Evolutionary conservation across 2,113 vertebrate species (phyloP).

Genomic region (Nannospalax galili): DNA sequence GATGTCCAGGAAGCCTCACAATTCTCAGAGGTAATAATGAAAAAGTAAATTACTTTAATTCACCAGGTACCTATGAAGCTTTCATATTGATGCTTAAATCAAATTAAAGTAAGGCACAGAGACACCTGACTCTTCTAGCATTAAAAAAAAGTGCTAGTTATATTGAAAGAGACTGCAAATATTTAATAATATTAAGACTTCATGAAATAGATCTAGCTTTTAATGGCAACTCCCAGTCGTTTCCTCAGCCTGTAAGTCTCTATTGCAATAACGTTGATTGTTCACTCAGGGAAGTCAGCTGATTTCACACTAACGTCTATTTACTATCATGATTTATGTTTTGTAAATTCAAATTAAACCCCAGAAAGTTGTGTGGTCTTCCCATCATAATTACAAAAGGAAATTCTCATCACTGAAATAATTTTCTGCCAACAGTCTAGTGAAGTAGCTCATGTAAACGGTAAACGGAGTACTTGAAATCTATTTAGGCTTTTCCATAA

Average conservation of each 20-base stretch:
- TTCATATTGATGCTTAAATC: slow-evolving; percentile 71
- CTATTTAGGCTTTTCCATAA: neutral
- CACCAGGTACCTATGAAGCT: slow-evolving; percentile 66
- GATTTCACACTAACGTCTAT: slow-evolving; percentile 32
- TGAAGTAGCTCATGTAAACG: neutral
- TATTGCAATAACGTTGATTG: slow-evolving; percentile 12
- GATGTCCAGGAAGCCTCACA: slow-evolving; percentile 46
- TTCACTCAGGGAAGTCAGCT: neutral
- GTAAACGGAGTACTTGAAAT: slow-evolving; percentile 19
- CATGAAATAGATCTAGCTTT: slow-evolving; percentile 57
- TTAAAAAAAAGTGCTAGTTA: slow-evolving; percentile 13
- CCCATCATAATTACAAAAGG: slow-evolving; percentile 36
- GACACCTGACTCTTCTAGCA: slow-evolving; percentile 47
- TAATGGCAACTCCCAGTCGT: slow-evolving; percentile 8
- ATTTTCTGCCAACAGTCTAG: neutral
- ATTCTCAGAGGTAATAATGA: slow-evolving; percentile 74
- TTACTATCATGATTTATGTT: slow-evolving; percentile 33
- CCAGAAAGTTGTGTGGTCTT: slow-evolving; percentile 36
- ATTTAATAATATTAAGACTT: slow-evolving; percentile 71
- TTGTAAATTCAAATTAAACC: neutral
- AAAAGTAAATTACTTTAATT: slow-evolving; percentile 75
- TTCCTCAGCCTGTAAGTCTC: slow-evolving; percentile 33
- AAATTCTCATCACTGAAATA: neutral
- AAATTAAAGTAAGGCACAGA: slow-evolving; percentile 75
- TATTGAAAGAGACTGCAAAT: slow-evolving; percentile 55